Evolutionary conservation across 1,140 invertebrate genomes (phyloP).

Genomic region (Euura saliciscinereae): DNA sequence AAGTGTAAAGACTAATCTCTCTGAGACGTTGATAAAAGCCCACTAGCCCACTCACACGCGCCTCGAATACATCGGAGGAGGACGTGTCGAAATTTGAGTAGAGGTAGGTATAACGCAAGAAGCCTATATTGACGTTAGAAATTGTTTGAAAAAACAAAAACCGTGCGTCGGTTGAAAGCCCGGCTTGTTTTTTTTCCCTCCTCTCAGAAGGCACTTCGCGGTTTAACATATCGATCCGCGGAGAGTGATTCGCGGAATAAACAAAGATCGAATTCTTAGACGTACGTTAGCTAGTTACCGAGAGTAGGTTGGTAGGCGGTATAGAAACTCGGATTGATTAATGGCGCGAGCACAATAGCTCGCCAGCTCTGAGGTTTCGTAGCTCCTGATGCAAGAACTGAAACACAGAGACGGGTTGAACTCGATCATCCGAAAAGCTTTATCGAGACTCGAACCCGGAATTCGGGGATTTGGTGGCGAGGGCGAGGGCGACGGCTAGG

Average conservation of each 20-base stretch:
- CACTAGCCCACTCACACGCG: not conserved
- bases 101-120: not conserved
- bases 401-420: not conserved
- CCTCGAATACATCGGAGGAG: not conserved
- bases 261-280: not conserved
- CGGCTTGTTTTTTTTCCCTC: not conserved
- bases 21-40: not conserved
- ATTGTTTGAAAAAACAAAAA: not conserved
- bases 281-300: not conserved
- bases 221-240: not conserved
- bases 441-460: too few species aligned
- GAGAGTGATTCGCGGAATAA: not conserved
- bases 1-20: not conserved
- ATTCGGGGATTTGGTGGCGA: too few species aligned
- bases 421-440: not conserved
- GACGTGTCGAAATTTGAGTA: not conserved
- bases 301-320: not conserved
- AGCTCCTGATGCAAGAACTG: not conserved
- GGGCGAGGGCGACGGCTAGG: too few species aligned
- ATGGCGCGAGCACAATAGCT: not conserved
- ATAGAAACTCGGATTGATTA: conserved; percentile 1
- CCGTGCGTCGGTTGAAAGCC: not conserved
- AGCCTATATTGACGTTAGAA: not conserved
- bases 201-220: not conserved
- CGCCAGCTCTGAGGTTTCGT: not conserved